phyloP scores from a whole-genome alignment of 1,140 invertebrate genomes.

The Caerostris extrusa region DNA sequence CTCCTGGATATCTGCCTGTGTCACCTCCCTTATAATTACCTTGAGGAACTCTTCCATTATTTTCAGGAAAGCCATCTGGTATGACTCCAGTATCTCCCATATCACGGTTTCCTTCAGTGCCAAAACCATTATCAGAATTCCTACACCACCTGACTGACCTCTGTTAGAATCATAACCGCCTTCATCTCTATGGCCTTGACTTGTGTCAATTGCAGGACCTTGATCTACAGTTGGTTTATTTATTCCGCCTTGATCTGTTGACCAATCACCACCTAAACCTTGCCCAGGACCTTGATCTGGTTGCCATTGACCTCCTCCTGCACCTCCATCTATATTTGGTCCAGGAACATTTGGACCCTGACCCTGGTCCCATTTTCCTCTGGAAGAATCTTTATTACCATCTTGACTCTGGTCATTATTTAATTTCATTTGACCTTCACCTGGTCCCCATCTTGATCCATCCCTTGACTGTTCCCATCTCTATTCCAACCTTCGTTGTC shows the following conservation, averaged over 20 bases:
- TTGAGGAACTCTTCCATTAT: constrained; percentile 4
- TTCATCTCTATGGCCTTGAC: background rate
- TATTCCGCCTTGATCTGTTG: background rate
- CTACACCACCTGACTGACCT: background rate
- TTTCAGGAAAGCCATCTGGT: background rate
- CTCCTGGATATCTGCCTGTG: background rate
- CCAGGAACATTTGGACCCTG: background rate
- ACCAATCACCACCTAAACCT: constrained; percentile 22
- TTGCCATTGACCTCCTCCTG: background rate
- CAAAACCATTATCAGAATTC: background rate
- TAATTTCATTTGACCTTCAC: background rate
- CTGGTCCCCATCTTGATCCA: background rate
- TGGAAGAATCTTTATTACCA: background rate
- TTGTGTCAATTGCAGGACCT: background rate
- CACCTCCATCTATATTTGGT: background rate
- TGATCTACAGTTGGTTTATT: background rate
- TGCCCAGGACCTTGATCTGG: background rate
- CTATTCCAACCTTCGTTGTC: background rate
- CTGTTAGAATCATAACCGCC: background rate
- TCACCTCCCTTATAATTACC: constrained; percentile 70
- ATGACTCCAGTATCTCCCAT: background rate
- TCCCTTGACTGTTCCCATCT: background rate
- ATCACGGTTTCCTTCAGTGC: background rate
- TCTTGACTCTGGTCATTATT: background rate
- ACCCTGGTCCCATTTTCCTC: background rate